Percentiles rank a stretch among this genome's conserved stretches.
These are phyloP conservation scores for Plemyria rubiginata DNA, from an alignment of 2,888 invertebrate species.

Conservation along the genomic window DNA sequence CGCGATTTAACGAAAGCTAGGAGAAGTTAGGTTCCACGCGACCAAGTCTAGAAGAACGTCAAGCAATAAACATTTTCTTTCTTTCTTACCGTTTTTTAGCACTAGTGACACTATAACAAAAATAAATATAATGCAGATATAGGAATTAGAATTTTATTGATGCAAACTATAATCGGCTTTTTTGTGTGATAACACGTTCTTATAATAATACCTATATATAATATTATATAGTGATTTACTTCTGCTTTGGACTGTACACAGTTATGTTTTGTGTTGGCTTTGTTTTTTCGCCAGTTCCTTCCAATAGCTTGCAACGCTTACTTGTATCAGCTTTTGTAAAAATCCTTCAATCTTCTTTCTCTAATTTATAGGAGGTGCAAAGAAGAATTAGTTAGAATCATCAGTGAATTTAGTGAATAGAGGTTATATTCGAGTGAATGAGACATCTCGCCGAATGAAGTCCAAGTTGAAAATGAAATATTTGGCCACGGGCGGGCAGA, in stretches of 20 bases:
- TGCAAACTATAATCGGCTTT: too few relatives aligned
- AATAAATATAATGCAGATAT: too few relatives aligned
- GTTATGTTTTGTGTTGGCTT: neutral
- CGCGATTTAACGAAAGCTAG: too few relatives aligned
- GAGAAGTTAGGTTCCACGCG: too few relatives aligned
- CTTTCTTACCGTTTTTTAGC: too few relatives aligned
- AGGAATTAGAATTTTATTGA: too few relatives aligned
- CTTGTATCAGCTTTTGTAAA: constrained; percentile 60
- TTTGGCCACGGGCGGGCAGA: constrained; percentile 84
- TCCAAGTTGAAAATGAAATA: constrained; percentile 86
- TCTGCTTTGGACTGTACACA: neutral
- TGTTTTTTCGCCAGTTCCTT: constrained; percentile 18
- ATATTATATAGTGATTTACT: neutral
- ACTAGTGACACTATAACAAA: too few relatives aligned
- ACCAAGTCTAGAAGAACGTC: too few relatives aligned
- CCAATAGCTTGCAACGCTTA: constrained; percentile 30
- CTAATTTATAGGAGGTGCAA: constrained; percentile 60
- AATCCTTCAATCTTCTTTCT: constrained; percentile 65
- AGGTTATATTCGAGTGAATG: constrained; percentile 37
- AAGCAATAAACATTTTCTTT: too few relatives aligned
- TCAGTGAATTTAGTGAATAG: constrained; percentile 26
- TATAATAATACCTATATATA: too few relatives aligned
- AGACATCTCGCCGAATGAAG: constrained; percentile 74
- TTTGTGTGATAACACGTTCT: too few relatives aligned
- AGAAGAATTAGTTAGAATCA: constrained; percentile 42